phyloP scores from a whole-genome alignment of 2,888 invertebrate genomes.

The Xiphydria camelus region DNA sequence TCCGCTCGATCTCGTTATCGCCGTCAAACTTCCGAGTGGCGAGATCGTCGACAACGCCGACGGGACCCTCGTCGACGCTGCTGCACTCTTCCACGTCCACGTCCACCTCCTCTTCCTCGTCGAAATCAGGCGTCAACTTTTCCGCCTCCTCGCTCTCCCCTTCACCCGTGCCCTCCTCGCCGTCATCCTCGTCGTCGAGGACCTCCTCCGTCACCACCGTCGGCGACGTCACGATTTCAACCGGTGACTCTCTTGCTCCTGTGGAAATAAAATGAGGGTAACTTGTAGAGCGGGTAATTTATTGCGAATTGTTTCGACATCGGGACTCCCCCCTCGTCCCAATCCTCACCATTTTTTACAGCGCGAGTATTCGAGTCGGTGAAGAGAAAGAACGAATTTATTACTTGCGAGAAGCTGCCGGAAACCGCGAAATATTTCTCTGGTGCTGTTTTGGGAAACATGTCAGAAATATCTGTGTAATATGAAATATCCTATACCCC shows the following conservation, averaged over 20 bases:
- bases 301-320: too few relatives aligned
- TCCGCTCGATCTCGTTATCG: constrained; percentile 37
- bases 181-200: constrained; percentile 60
- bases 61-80: constrained; percentile 60
- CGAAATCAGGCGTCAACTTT: constrained; percentile 50
- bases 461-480: too few relatives aligned
- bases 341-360: too few relatives aligned
- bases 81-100: constrained; percentile 67
- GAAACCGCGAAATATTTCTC: too few relatives aligned
- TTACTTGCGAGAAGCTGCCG: too few relatives aligned
- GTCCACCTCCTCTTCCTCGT: constrained; percentile 61
- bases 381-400: too few relatives aligned
- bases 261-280: constrained; percentile 18
- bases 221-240: constrained; percentile 54
- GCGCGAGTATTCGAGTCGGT: too few relatives aligned
- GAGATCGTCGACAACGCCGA: constrained; percentile 38
- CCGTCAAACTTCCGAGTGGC: constrained; percentile 30
- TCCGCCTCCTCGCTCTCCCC: constrained; percentile 58
- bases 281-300: too few relatives aligned
- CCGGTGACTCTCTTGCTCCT: constrained; percentile 47
- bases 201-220: constrained; percentile 59
- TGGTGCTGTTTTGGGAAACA: too few relatives aligned
- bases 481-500: too few relatives aligned
- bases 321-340: too few relatives aligned
- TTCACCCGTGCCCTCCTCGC: constrained; percentile 62